phyloP scores from a whole-genome alignment of 2,797 vertebrate species.

The Sebastes matsubarae region DNA sequence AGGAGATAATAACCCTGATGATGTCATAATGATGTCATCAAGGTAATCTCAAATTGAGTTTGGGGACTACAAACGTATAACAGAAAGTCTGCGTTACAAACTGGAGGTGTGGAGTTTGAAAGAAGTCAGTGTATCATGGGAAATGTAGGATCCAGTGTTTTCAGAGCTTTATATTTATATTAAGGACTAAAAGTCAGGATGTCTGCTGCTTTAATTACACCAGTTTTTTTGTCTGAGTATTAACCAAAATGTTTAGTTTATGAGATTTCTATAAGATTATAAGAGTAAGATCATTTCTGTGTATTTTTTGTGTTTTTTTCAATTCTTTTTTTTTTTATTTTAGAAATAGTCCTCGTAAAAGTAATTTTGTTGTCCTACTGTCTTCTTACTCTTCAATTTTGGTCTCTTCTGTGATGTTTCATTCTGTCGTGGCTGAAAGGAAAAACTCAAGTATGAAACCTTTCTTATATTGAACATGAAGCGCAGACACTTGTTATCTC shows the following conservation, averaged over 20 bases:
- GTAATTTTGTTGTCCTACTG: background rate
- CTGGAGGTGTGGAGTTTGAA: background rate
- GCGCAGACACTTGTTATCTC: background rate
- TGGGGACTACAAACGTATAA: background rate
- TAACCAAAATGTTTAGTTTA: background rate
- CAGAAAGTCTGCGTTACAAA: background rate
- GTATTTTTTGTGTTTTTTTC: background rate
- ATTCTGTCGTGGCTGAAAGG: background rate
- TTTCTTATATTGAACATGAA: background rate
- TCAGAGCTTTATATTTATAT: background rate
- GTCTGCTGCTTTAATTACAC: background rate
- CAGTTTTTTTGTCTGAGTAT: background rate
- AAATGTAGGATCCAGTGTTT: background rate
- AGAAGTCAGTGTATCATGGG: background rate
- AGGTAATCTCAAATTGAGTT: background rate
- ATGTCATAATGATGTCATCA: background rate
- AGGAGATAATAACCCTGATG: background rate
- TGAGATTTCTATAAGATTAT: background rate
- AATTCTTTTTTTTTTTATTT: accelerated
- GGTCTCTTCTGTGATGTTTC: background rate
- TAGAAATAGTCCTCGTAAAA: background rate
- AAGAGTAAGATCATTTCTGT: background rate
- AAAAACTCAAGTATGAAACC: background rate
- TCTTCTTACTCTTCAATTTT: background rate
- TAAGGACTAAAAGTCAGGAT: background rate